Percentiles rank a stretch among this genome's conserved stretches.
phyloP scores from a whole-genome alignment of 2,888 invertebrate species.

The Harpagoxenus sublaevis region DNA sequence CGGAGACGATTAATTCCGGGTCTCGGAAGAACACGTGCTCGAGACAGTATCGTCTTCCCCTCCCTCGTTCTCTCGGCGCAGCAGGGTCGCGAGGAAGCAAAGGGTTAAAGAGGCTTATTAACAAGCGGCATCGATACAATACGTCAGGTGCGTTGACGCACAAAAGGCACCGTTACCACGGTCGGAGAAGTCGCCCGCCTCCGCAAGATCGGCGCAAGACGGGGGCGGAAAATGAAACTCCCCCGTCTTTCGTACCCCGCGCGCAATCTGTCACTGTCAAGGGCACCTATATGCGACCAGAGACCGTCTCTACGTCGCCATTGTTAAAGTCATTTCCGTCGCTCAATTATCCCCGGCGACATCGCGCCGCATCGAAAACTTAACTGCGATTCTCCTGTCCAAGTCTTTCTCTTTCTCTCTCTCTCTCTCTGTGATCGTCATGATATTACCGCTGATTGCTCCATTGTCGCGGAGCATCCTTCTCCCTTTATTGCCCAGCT shows the following conservation, averaged over 20 bases:
- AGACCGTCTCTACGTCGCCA: slow-evolving; percentile 67
- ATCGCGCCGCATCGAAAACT: slow-evolving; percentile 67
- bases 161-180: neutral
- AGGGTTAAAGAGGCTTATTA: slow-evolving; percentile 18
- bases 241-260: neutral
- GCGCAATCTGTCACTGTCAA: slow-evolving; percentile 72
- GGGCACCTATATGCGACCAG: slow-evolving; percentile 73
- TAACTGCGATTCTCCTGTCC: slow-evolving; percentile 60
- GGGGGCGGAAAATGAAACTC: slow-evolving; percentile 24
- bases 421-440: slow-evolving; percentile 38
- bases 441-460: slow-evolving; percentile 47
- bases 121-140: slow-evolving; percentile 28
- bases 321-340: slow-evolving; percentile 76
- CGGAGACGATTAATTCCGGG: neutral
- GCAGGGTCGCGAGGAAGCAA: neutral
- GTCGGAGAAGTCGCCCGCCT: neutral
- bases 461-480: slow-evolving; percentile 29
- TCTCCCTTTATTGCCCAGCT: neutral
- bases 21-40: neutral
- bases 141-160: slow-evolving; percentile 32
- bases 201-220: slow-evolving; percentile 10
- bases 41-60: neutral
- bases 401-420: slow-evolving; percentile 31
- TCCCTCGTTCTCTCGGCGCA: neutral
- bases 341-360: slow-evolving; percentile 66